A percentile compares a stretch with the other conserved stretches of the same genome.
Evolutionary conservation across 2,888 invertebrate genomes (phyloP).

Genomic region (Eulithis prunata): DNA sequence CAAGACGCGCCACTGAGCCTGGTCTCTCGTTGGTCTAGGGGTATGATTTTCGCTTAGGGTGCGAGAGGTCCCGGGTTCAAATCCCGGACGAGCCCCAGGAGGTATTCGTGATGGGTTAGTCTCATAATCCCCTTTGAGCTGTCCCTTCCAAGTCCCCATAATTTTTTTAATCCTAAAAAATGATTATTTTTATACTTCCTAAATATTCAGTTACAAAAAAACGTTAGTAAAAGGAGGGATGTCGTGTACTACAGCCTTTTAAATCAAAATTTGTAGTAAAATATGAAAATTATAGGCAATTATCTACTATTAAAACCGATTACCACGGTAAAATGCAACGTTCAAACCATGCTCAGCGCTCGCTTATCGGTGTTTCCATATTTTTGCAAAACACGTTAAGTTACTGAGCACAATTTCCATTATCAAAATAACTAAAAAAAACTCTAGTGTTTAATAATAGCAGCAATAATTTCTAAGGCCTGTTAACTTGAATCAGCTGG

Average conservation of each 20-base stretch:
- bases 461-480: neutral
- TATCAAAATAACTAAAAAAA: conserved; percentile 11
- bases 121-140: too few relatives aligned
- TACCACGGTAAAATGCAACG: neutral
- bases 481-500: neutral
- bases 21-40: conserved; percentile 65
- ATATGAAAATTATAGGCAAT: too few relatives aligned
- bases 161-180: too few relatives aligned
- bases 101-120: too few relatives aligned
- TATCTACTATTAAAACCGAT: neutral
- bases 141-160: too few relatives aligned
- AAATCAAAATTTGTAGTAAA: too few relatives aligned
- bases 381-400: conserved; percentile 4
- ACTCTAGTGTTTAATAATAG: conserved; percentile 8
- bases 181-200: too few relatives aligned
- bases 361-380: conserved; percentile 10
- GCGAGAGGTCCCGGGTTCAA: conserved; percentile 84
- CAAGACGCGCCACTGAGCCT: too few relatives aligned
- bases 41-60: conserved; percentile 84
- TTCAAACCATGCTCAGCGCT: neutral
- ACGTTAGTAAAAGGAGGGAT: too few relatives aligned
- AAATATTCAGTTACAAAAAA: too few relatives aligned
- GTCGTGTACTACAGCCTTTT: too few relatives aligned
- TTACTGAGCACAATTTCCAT: conserved; percentile 1
- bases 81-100: conserved; percentile 80